Conservation (phyloP, 2,113 vertebrate species). For the Aphelocoma coerulescens region DNA sequence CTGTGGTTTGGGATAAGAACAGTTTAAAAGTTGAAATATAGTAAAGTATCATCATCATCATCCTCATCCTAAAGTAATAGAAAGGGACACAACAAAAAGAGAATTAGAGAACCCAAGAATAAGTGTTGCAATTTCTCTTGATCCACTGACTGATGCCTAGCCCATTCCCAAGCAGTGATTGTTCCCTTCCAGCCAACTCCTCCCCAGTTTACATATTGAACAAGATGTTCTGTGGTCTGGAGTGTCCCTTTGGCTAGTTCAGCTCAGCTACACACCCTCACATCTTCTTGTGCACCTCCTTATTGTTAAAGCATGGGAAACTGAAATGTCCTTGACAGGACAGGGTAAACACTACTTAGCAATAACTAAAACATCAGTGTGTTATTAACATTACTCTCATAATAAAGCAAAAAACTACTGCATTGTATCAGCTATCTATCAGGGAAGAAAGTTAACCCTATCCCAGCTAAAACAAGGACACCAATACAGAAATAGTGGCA, state of each 20-base stretch:
- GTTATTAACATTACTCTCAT: background rate
- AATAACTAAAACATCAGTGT: background rate
- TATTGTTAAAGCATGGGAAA: background rate
- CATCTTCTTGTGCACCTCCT: background rate
- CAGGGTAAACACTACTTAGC: background rate
- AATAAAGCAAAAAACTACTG: background rate
- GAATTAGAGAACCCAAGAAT: background rate
- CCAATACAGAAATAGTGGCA: background rate
- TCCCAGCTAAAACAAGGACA: background rate
- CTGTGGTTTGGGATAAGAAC: background rate
- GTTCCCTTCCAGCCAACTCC: background rate
- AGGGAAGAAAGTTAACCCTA: background rate
- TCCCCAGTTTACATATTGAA: background rate
- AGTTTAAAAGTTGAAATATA: background rate
- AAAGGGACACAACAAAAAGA: background rate
- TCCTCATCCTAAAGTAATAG: background rate
- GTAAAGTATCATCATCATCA: background rate
- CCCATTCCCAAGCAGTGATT: rapidly evolving
- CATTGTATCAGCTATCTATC: background rate
- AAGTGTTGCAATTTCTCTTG: background rate
- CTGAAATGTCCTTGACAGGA: background rate
- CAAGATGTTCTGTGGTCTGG: background rate
- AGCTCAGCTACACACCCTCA: background rate
- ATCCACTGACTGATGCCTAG: no score
- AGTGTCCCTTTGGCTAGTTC: background rate